Base-by-base conservation (phyloP, 2,888 invertebrate genomes). In the Suillia variegata region DNA sequence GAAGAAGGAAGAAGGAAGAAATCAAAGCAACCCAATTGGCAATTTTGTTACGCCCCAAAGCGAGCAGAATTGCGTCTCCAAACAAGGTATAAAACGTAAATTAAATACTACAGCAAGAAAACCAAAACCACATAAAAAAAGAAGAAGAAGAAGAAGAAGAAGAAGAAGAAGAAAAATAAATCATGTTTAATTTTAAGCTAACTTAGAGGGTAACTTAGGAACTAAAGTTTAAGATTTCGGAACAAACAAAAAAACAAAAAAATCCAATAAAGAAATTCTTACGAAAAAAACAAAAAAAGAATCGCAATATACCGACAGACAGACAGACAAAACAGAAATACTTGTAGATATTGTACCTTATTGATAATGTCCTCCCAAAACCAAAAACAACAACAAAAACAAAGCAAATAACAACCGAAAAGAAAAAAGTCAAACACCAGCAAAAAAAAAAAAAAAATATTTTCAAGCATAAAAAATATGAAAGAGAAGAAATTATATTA, bases 161-260 rank as follows among this genome's bases (percentile, higher is more conserved):
- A 17, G 42, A 45, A 34, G 33, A 42, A 49, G 31, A 26, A 56
- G 38, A 56, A 33, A 54, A 26, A n/a, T n/a, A n/a, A n/a, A 34
- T 49, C 33, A n/a, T 74, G 73, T 71, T 45, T 45, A 45, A 45
- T 3, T 45, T n/a, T 45, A 45, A 45, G 45, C 45, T 18, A 45
- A 45, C 3, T 13, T 38, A 38, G 38, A 38, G 15, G 15, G 38
- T 38, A 38, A 38, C 38, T 38, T 38, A 38, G 15, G 38, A 18
- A 20, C 13, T 5, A 51, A 22, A 51, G 12, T 13, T 26, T 45
- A 21, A 49, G 10, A 22, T 49, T 20, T 12, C 15, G 13, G 26
- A 31, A 51, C n/a, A 24, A 26, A 52, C 13, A 18, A 50, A 24
- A 56, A 22, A 34, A 21, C 20, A 4, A 26, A 21, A 47, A 15